Evolutionary conservation across 2,797 vertebrate genomes (phyloP).

Genomic region (Columba guinea): DNA sequence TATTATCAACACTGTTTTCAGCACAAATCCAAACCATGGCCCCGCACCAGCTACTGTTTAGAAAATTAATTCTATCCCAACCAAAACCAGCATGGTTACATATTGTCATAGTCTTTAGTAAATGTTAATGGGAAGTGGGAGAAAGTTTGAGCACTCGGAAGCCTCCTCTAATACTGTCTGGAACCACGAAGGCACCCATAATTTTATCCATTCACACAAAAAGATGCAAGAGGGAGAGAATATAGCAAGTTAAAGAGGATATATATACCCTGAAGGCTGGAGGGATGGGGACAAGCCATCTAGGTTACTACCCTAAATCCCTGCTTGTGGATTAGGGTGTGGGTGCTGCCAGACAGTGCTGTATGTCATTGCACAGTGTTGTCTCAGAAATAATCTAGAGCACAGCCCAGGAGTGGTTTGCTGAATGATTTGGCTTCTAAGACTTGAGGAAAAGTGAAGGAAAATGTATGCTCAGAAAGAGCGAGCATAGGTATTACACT

Average conservation of each 20-base stretch:
- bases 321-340: neutral
- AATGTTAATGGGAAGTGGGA: neutral
- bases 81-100: no score
- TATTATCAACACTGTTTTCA: no score
- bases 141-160: neutral
- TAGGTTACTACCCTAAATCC: neutral
- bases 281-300: neutral
- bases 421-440: neutral
- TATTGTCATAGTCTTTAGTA: neutral
- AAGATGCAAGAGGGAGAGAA: neutral
- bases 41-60: no score
- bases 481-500: neutral
- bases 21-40: no score
- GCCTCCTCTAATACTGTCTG: neutral
- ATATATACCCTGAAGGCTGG: neutral
- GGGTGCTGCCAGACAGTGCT: neutral
- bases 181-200: neutral
- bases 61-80: no score
- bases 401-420: neutral
- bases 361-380: neutral
- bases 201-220: neutral
- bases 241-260: neutral
- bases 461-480: neutral
- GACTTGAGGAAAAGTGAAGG: neutral
- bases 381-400: neutral